Percentiles rank a stretch among this genome's conserved stretches.
These are phyloP conservation scores for Drosophila rhopaloa DNA, from an alignment of 1,140 invertebrate species.

Conservation along the genomic window DNA sequence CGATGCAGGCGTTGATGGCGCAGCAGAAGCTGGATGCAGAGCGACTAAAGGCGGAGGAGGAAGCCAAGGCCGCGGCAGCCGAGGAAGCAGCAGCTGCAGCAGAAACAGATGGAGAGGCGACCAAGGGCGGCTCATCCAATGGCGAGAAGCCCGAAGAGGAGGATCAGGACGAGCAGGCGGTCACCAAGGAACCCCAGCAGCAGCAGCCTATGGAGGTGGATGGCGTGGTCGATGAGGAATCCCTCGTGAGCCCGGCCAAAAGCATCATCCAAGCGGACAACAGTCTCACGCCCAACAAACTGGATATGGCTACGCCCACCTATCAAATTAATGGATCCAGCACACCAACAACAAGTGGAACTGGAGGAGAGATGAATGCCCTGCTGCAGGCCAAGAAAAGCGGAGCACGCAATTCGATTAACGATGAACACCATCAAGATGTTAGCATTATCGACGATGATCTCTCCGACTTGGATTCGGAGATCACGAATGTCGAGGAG, in stretches of 20 bases:
- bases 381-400: conserved; percentile 77
- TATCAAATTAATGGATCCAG: conserved; percentile 73
- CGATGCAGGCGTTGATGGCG: conserved; percentile 71
- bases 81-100: conserved; percentile 13
- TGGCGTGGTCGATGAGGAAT: conserved; percentile 31
- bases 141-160: conserved; percentile 19
- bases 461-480: conserved; percentile 93
- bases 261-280: conserved; percentile 22
- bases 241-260: conserved; percentile 58
- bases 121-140: conserved; percentile 15
- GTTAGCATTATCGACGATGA: conserved; percentile 82
- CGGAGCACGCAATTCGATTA: conserved; percentile 64
- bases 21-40: conserved; percentile 77
- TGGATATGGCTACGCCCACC: conserved; percentile 50
- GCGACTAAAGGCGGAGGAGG: conserved; percentile 47
- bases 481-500: conserved; percentile 93
- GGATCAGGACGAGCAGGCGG: conserved; percentile 20
- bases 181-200: conserved; percentile 12
- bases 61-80: conserved; percentile 36
- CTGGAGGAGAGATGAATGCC: conserved; percentile 41
- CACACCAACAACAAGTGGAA: conserved; percentile 11
- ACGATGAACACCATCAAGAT: conserved; percentile 71
- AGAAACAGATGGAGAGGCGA: neutral
- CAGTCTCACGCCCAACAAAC: conserved; percentile 45
- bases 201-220: conserved; percentile 66